Base-by-base conservation (phyloP, 2,888 invertebrate species). In the Volucella inanis region DNA sequence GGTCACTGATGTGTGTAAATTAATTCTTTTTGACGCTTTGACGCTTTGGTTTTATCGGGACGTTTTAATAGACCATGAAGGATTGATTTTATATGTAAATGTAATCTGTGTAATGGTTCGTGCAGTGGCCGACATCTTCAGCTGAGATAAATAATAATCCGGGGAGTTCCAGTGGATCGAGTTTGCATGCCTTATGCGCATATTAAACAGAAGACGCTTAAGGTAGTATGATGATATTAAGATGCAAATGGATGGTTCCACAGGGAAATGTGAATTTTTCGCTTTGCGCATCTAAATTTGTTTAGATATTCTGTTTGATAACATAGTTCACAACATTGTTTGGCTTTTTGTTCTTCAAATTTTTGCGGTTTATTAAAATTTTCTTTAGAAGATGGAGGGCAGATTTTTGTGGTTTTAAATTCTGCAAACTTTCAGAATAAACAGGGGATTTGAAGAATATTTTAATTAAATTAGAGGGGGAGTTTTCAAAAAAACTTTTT, bases 101-200 rank as follows among this genome's bases (percentile, higher is more conserved):
- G 78, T 75, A 74, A 79, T 84, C 70, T 84, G 74, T 65, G 49
- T 75, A 79, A 84, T 84, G 70, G 83, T 64, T 64, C 70, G 78
- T 68, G 65, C 18, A 62, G 18, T 57, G 78, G 55, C 70, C 65
- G 57, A 67, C 67, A 18, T 59, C 18, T 45, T 50, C 59, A 41
- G 38, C 15, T 38, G n/a, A 61, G 71, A 82, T 77, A 72, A 82
- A 82, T 67, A 67, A 82, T 68, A 62, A 68, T 71, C 71, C 41
- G 15, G 8, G 2, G 54, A n/a, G 22, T n/a, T 41, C 50, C 31
- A 62, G 68, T 38, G 31, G 6, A 31, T 31, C 22, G 61, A 50
- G 49, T 57, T 70, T 14, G 50, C 64, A 71, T 50, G 61, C 71
- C 59, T 31, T 43, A 45, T 54, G 67, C 45, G n/a, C 61, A 55